Conservation (phyloP, 2,797 vertebrate species). For the Rallus crepitans region DNA sequence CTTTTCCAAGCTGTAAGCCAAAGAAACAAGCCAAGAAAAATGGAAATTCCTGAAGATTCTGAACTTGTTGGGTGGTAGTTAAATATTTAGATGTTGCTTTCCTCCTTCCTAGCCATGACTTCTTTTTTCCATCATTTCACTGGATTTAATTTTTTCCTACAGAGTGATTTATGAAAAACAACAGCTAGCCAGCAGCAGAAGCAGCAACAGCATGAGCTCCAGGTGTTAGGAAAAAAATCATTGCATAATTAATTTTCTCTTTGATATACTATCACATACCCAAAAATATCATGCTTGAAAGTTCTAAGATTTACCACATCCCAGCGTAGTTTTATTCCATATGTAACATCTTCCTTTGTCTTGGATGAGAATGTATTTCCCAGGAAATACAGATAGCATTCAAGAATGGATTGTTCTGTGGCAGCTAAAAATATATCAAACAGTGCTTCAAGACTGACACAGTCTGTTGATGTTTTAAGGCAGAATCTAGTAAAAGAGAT, state of each 20-base stretch:
- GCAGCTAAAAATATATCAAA: neutral
- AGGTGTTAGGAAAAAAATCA: conserved; percentile 55
- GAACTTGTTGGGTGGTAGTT: neutral
- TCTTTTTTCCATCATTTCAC: conserved; percentile 50
- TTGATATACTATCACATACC: conserved; percentile 52
- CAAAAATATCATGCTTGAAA: conserved; percentile 48
- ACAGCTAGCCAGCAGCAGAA: conserved; percentile 54
- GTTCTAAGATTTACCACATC: conserved; percentile 34
- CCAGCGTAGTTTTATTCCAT: conserved; percentile 9
- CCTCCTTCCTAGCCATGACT: neutral
- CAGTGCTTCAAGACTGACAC: neutral
- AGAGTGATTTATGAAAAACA: conserved; percentile 67
- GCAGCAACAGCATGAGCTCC: conserved; percentile 61
- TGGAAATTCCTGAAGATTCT: conserved; percentile 27
- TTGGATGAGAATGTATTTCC: neutral
- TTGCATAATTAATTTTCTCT: conserved; percentile 67
- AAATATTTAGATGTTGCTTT: conserved; percentile 40
- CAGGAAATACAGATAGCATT: neutral
- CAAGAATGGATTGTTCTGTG: neutral
- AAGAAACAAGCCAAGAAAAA: conserved; percentile 4
- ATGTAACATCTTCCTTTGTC: conserved; percentile 14
- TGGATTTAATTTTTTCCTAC: conserved; percentile 2
- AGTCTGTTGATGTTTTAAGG: neutral
- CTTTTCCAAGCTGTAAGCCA: neutral
- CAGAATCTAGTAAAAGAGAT: neutral